A percentile compares a stretch with the other conserved stretches of the same genome.
These are phyloP conservation scores for Ephydatia muelleri DNA, from an alignment of 37 sponge, comb jelly and placozoan species.

Conservation along the genomic window DNA sequence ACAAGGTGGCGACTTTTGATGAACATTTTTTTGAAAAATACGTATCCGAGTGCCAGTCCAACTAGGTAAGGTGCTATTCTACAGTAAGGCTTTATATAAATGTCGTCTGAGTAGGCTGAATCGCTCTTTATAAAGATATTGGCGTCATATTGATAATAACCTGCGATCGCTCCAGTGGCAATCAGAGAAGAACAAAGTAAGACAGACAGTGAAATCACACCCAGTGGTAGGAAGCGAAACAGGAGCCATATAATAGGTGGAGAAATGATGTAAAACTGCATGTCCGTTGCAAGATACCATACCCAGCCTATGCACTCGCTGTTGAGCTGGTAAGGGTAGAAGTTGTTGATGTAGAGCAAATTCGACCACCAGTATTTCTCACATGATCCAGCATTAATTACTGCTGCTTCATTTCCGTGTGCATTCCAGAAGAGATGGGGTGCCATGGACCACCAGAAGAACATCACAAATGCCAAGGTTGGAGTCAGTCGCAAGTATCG, in stretches of 20 bases:
- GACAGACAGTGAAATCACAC: constrained; percentile 19
- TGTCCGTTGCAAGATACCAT: constrained; percentile 93
- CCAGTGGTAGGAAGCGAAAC: constrained; percentile 48
- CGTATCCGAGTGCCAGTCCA: constrained; percentile 65
- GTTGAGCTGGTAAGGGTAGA: constrained; percentile 62
- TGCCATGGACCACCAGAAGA: constrained; percentile 47
- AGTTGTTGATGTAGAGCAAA: constrained; percentile 89
- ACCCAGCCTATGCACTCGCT: constrained; percentile 81
- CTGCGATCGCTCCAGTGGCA: constrained; percentile 50
- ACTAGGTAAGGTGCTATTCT: constrained; percentile 64
- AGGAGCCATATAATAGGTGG: constrained; percentile 73
- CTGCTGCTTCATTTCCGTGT: neutral
- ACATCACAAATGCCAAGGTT: constrained; percentile 50
- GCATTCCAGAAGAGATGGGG: neutral
- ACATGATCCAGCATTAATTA: constrained; percentile 17
- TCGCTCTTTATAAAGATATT: constrained; percentile 8
- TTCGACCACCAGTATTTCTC: constrained; percentile 91
- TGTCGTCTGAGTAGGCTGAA: neutral
- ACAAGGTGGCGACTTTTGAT: constrained; percentile 4
- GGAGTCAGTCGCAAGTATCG: constrained; percentile 67
- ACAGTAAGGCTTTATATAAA: constrained; percentile 64
- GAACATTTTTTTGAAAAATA: constrained; percentile 42
- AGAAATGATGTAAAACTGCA: constrained; percentile 87
- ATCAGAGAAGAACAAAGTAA: constrained; percentile 16
- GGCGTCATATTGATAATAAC: constrained; percentile 37